Conservation (phyloP, 2,888 invertebrate genomes). For the Melitaea athalia region DNA sequence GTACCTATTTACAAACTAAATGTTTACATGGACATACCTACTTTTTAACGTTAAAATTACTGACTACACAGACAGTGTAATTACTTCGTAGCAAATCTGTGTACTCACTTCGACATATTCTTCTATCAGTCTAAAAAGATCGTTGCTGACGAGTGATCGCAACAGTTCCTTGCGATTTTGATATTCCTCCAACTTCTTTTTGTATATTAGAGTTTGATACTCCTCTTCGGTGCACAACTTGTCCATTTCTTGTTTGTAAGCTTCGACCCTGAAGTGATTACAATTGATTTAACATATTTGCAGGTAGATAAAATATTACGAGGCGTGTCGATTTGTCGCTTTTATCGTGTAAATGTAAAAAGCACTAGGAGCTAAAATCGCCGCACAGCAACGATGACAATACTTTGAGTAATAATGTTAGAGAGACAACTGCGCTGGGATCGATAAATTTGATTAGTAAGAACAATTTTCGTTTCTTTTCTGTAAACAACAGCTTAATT, state of each 20-base stretch:
- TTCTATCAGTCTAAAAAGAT: constrained; percentile 48
- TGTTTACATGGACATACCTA: too few species aligned
- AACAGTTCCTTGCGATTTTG: constrained; percentile 45
- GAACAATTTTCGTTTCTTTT: too few species aligned
- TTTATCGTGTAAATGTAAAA: neutral
- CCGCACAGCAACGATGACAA: constrained; percentile 39
- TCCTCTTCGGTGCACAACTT: constrained; percentile 52
- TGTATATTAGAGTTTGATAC: constrained; percentile 42
- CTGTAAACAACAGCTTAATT: too few species aligned
- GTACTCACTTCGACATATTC: constrained; percentile 53
- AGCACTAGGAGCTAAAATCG: constrained; percentile 37
- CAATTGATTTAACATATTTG: neutral
- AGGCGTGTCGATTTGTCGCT: neutral
- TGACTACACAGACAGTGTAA: too few species aligned
- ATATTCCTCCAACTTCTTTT: constrained; percentile 50
- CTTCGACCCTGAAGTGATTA: constrained; percentile 51
- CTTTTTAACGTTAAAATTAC: too few species aligned
- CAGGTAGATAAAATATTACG: neutral
- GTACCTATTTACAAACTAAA: too few species aligned
- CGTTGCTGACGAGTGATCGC: constrained; percentile 43
- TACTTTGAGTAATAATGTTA: neutral
- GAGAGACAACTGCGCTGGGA: too few species aligned
- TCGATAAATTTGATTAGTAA: too few species aligned
- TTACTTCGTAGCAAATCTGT: constrained; percentile 1
- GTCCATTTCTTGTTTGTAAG: constrained; percentile 48